Base-by-base conservation (phyloP, 2,888 invertebrate species). In the Phalera bucephala region DNA sequence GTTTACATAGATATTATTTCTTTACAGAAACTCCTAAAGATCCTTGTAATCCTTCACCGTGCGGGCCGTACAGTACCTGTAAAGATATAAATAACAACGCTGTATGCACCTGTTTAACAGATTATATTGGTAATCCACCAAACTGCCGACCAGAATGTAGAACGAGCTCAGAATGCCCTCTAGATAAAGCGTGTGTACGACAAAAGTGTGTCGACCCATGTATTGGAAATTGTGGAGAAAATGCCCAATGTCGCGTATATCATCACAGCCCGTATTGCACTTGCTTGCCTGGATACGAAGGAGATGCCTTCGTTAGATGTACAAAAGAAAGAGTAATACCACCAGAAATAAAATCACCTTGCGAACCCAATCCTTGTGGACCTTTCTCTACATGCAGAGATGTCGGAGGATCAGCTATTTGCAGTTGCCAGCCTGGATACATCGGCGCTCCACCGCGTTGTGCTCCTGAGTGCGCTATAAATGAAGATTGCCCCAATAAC, bases 121-220 rank as follows among this genome's bases (percentile, higher is more conserved):
- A 92, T 43, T 95, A 93, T 60, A 86, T 92, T 21, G 96, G 96
- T 9, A 92, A 91, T 62, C 95, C 96, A 42, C 93, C 93, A 19
- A 92, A 93, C 22, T 96, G 96, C 65, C 88, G 94, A 55, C 95
- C 95, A 0, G 95, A 95, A 83, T 96, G 96, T 72, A 91, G 94
- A 6, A 92, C 94, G 48, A 95, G 94, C 55, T 91, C 95, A 0
- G 96, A 96, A 64, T 96, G 96, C 81, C 90, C 94, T n/a, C 90
- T 93, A 19, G 92, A 93, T 41, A 93, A 92, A 72, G 94, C 96
- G 8, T 96, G 96, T 64, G 91, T 94, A 9, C 93, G 91, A 52
- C 93, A 93, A 60, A 95, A 94, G 74, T 96, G 96, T 70, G 84
- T 92, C 30, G 94, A 96, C 79, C 96, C 96, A n/a, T 96, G 96